These are phyloP conservation scores for Leptopilina drosophilae DNA, from an alignment of 2,888 invertebrate genomes.

Conservation along the genomic window DNA sequence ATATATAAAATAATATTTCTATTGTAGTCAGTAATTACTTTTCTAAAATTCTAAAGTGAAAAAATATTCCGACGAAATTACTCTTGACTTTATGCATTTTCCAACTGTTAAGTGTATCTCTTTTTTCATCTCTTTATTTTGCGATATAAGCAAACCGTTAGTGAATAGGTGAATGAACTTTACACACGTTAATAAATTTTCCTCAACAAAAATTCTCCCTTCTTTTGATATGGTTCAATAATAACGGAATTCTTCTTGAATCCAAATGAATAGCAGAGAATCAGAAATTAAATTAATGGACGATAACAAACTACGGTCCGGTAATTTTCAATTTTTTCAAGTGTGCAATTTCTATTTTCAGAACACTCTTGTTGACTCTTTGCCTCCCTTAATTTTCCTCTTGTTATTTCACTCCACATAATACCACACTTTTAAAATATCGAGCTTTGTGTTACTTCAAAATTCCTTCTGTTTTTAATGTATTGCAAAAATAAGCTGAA, in stretches of 20 bases:
- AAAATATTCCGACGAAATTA: background rate
- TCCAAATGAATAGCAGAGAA: slow-evolving; percentile 20
- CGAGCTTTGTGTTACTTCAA: background rate
- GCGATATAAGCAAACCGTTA: slow-evolving; percentile 22
- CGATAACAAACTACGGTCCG: background rate
- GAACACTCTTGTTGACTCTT: background rate
- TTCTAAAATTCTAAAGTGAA: too few relatives aligned
- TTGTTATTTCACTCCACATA: background rate
- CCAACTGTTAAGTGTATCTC: slow-evolving; percentile 1
- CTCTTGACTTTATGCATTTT: background rate
- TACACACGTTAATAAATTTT: slow-evolving; percentile 23
- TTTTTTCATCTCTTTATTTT: background rate
- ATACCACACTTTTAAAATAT: background rate
- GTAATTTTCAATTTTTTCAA: background rate
- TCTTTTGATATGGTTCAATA: slow-evolving; percentile 30
- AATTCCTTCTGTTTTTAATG: background rate
- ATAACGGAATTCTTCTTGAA: slow-evolving; percentile 18
- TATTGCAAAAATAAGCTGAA: background rate
- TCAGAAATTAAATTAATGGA: background rate
- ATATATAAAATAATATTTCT: too few relatives aligned
- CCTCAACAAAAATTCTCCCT: slow-evolving; percentile 2
- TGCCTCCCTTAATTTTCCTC: background rate
- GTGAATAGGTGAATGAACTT: slow-evolving; percentile 25
- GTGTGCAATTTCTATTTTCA: slow-evolving; percentile 1
- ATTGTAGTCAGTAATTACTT: too few relatives aligned